A percentile compares a stretch with the other conserved stretches of the same genome.
These are phyloP conservation scores for Colaptes auratus DNA, from an alignment of 2,113 vertebrate genomes.

Conservation along the genomic window DNA sequence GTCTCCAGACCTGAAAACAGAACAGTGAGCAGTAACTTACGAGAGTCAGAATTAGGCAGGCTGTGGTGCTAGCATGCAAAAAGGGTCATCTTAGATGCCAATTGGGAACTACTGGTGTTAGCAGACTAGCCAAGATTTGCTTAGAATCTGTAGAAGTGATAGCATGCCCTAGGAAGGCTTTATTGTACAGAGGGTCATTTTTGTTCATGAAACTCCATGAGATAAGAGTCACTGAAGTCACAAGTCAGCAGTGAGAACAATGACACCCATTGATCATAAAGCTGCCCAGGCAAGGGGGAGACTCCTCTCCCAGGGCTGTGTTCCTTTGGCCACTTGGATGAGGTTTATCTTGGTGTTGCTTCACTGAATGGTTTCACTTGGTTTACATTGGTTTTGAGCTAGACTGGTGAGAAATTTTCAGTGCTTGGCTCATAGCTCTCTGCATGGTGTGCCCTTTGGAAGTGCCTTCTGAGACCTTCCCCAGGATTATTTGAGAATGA, in stretches of 20 bases:
- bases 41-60: not conserved
- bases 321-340: not conserved
- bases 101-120: not conserved
- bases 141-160: not conserved
- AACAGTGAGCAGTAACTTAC: not conserved
- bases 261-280: not conserved
- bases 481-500: not conserved
- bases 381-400: not conserved
- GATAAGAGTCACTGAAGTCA: not conserved
- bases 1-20: not conserved
- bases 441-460: not conserved
- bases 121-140: not conserved
- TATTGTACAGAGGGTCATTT: not conserved
- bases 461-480: not conserved
- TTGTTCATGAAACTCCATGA: not conserved
- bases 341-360: not conserved
- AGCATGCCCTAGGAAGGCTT: not conserved
- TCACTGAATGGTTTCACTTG: not conserved
- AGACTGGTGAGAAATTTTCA: not conserved
- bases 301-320: not conserved
- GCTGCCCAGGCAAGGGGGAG: accelerated
- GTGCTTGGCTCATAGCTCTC: not conserved
- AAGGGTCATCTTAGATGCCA: not conserved
- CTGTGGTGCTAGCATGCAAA: not conserved
- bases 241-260: not conserved